Conservation (phyloP, 2,888 invertebrate species). For the Aspidiotus rigidus region DNA sequence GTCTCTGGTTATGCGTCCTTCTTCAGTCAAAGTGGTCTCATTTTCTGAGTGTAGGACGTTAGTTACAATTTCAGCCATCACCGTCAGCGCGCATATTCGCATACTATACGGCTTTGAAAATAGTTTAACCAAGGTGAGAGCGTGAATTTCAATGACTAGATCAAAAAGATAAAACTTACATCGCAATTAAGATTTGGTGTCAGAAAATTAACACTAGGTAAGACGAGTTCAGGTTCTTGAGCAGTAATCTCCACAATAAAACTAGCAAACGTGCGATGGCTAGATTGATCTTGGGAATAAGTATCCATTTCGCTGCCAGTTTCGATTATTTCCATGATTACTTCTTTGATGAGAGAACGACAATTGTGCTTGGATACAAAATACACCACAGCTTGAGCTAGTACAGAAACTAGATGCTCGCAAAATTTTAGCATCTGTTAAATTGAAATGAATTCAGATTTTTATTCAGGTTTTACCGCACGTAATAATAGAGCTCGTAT, state of each 20-base stretch:
- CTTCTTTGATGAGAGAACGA: constrained; percentile 58
- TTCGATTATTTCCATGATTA: constrained; percentile 63
- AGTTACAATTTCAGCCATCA: constrained; percentile 66
- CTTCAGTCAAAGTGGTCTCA: constrained; percentile 60
- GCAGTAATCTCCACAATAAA: constrained; percentile 59
- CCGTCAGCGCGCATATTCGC: constrained; percentile 72
- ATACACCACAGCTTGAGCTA: constrained; percentile 61
- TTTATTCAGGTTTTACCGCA: background rate
- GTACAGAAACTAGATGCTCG: constrained; percentile 59
- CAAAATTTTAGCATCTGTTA: constrained; percentile 63
- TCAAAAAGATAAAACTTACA: constrained; percentile 41
- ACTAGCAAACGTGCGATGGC: constrained; percentile 48
- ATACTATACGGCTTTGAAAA: constrained; percentile 49
- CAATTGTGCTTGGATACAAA: constrained; percentile 59
- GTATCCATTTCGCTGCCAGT: constrained; percentile 52
- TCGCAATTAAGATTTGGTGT: constrained; percentile 54
- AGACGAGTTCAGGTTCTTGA: constrained; percentile 52
- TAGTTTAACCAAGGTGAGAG: too few relatives aligned
- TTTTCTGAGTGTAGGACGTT: constrained; percentile 49
- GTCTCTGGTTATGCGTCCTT: constrained; percentile 60
- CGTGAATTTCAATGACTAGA: background rate
- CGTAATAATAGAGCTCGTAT: background rate
- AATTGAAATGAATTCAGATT: constrained; percentile 40
- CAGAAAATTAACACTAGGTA: constrained; percentile 53
- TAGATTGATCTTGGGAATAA: constrained; percentile 44